These are phyloP conservation scores for Latrodectus hesperus DNA, from an alignment of 2,888 invertebrate species.

Conservation along the genomic window DNA sequence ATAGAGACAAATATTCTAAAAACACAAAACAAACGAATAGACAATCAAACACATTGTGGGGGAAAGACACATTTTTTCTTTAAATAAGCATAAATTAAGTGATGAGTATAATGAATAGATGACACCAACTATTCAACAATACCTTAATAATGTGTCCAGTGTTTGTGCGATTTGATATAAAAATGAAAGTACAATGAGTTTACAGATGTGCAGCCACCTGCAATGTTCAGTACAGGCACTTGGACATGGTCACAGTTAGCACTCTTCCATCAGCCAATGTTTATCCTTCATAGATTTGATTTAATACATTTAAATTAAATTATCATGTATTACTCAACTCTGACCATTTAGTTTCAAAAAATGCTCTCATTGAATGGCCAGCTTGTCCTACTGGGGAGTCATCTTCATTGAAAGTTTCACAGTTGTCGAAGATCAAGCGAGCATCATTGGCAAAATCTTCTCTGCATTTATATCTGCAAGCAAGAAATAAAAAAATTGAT, in stretches of 20 bases:
- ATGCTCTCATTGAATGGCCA: slow-evolving; percentile 92
- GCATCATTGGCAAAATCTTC: slow-evolving; percentile 95
- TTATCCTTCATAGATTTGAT: slow-evolving; percentile 8
- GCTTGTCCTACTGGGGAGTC: slow-evolving; percentile 98
- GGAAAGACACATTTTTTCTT: slow-evolving; percentile 55
- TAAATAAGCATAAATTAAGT: slow-evolving; percentile 68
- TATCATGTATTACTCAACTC: slow-evolving; percentile 76
- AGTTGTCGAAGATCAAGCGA: slow-evolving; percentile 96
- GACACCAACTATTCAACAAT: slow-evolving; percentile 50
- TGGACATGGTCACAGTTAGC: slow-evolving; percentile 54
- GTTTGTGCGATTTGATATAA: slow-evolving; percentile 68
- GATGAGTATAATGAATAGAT: slow-evolving; percentile 53
- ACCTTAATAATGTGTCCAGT: slow-evolving; percentile 45
- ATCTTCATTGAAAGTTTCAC: slow-evolving; percentile 98
- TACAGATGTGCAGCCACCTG: slow-evolving; percentile 64
- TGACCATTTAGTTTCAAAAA: slow-evolving; percentile 92
- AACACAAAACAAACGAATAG: slow-evolving; percentile 62
- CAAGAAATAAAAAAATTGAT: not conserved
- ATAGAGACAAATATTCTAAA: slow-evolving; percentile 64
- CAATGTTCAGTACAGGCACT: slow-evolving; percentile 64
- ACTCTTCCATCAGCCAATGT: slow-evolving; percentile 13
- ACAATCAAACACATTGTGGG: slow-evolving; percentile 46
- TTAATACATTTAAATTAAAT: slow-evolving; percentile 1
- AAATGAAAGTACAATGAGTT: slow-evolving; percentile 59
- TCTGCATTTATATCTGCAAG: slow-evolving; percentile 88